A percentile compares a stretch with the other conserved stretches of the same genome.
Conservation (phyloP, 2,888 invertebrate genomes). For the Ennomos fuscantarius region DNA sequence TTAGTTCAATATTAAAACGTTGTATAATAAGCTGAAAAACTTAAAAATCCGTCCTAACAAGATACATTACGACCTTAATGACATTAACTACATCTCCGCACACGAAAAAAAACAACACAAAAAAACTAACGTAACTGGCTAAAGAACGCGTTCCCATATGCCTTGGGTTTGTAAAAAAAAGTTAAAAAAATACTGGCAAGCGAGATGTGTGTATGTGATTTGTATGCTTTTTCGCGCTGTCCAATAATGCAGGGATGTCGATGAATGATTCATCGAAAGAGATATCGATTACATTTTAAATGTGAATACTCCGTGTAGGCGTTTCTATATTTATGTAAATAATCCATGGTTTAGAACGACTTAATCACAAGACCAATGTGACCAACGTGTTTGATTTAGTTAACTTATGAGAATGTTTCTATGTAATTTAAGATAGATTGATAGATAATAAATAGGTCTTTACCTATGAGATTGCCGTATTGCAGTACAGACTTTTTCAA, state of each 20-base stretch:
- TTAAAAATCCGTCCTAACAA: conserved; percentile 36
- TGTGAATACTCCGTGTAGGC: conserved; percentile 42
- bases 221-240: conserved; percentile 76
- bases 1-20: too few species aligned
- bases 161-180: conserved; percentile 48
- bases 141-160: conserved; percentile 66
- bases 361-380: conserved; percentile 3
- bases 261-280: conserved; percentile 65
- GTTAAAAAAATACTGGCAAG: conserved; percentile 56
- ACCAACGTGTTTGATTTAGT: conserved; percentile 1
- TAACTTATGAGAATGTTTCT: neutral
- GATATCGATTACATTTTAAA: conserved; percentile 65
- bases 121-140: conserved; percentile 48
- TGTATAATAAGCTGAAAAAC: conserved; percentile 5
- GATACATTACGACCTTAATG: conserved; percentile 55
- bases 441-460: too few species aligned
- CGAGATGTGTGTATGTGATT: conserved; percentile 80
- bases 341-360: conserved; percentile 4
- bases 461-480: too few species aligned
- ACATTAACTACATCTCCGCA: conserved; percentile 53
- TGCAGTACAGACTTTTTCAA: too few species aligned
- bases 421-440: too few species aligned
- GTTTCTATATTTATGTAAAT: conserved; percentile 36
- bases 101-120: conserved; percentile 50
- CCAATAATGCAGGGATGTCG: conserved; percentile 66